phyloP scores from a whole-genome alignment of 2,888 invertebrate species.

The Frankliniella intonsa region DNA sequence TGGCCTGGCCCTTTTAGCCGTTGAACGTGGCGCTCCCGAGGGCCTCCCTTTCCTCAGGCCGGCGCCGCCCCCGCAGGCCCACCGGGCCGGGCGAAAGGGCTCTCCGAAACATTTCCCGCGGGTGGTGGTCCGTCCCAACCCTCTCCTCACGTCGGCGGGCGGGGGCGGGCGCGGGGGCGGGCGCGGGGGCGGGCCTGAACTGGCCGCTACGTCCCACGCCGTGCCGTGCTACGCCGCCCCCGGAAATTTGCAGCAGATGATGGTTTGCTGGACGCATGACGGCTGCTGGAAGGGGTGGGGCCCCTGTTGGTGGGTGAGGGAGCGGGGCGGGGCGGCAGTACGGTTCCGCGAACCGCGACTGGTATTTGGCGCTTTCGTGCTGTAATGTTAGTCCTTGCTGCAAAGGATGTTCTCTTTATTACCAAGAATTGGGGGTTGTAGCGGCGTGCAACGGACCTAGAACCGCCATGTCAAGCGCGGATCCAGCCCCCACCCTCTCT shows the following conservation, averaged over 20 bases:
- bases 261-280: not conserved
- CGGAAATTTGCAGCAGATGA: slow-evolving; percentile 24
- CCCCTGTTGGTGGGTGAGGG: too few species aligned
- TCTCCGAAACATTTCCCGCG: slow-evolving; percentile 18
- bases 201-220: not conserved
- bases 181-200: not conserved
- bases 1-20: not conserved
- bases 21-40: not conserved
- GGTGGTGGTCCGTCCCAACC: not conserved
- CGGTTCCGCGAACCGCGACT: too few species aligned
- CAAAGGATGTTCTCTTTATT: too few species aligned
- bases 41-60: not conserved
- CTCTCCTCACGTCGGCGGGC: not conserved
- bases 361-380: too few species aligned
- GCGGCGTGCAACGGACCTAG: too few species aligned
- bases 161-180: not conserved
- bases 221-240: not conserved
- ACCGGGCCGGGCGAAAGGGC: not conserved
- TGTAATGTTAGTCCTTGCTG: too few species aligned
- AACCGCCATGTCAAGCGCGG: too few species aligned
- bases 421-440: too few species aligned
- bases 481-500: too few species aligned
- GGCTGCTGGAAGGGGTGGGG: not conserved
- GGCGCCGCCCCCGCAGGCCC: not conserved
- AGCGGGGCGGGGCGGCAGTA: too few species aligned